phyloP scores from a whole-genome alignment of 2,888 invertebrate genomes.

The Scaptomyza tumidula region DNA sequence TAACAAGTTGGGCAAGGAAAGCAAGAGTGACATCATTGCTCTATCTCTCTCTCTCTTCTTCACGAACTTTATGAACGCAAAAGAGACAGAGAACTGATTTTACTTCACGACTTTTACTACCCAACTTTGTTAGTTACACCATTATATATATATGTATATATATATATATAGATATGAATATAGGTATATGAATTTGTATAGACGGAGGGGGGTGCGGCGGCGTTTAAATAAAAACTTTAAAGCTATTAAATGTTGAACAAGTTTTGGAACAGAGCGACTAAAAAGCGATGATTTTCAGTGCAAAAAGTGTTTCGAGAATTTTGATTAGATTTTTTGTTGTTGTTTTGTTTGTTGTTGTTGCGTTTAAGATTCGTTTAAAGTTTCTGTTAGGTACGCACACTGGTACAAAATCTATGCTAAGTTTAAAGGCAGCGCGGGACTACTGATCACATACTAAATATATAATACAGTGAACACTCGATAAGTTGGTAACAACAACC shows the following conservation, averaged over 20 bases:
- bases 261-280: conserved; percentile 42
- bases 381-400: conserved; percentile 71
- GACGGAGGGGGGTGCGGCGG: not conserved
- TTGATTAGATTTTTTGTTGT: conserved; percentile 12
- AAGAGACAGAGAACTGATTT: no score
- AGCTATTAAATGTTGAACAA: conserved; percentile 39
- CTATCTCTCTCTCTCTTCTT: no score
- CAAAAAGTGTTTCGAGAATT: conserved; percentile 38
- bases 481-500: not conserved
- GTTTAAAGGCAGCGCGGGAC: conserved; percentile 68
- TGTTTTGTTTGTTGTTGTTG: not conserved
- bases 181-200: not conserved
- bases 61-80: no score
- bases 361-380: conserved; percentile 40
- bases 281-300: conserved; percentile 56
- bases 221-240: conserved; percentile 48
- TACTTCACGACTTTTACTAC: not conserved
- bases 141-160: no score
- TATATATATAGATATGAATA: conserved; percentile 2
- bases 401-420: conserved; percentile 73
- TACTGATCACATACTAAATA: conserved; percentile 50
- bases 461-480: conserved; percentile 5
- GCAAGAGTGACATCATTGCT: no score
- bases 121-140: not conserved
- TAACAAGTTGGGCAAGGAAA: not conserved